A percentile compares a stretch with the other conserved stretches of the same genome.
phyloP scores from a whole-genome alignment of 2,888 invertebrate genomes.

The Scotopteryx bipunctaria region DNA sequence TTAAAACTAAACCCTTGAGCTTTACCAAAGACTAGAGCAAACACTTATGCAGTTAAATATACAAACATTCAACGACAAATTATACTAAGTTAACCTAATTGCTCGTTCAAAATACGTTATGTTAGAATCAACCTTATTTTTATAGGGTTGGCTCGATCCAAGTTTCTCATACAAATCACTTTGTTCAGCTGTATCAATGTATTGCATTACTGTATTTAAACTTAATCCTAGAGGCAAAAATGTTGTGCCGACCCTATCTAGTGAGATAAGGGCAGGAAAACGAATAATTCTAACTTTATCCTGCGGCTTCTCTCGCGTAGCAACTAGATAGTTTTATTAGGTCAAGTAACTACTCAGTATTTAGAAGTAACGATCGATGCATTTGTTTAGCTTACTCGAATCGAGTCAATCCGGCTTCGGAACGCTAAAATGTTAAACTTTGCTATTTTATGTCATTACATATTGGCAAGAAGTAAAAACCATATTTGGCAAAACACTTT shows the following conservation, averaged over 20 bases:
- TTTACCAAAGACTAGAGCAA: slow-evolving; percentile 76
- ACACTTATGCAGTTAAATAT: slow-evolving; percentile 51
- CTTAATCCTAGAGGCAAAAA: no score
- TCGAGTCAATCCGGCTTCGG: neutral
- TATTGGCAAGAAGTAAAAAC: slow-evolving; percentile 63
- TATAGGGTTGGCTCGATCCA: neutral
- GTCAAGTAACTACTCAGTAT: no score
- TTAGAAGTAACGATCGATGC: no score
- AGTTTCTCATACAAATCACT: neutral
- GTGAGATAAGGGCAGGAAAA: no score
- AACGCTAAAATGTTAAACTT: slow-evolving; percentile 5
- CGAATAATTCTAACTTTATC: no score
- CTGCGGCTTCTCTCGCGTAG: no score
- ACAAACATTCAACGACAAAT: slow-evolving; percentile 31
- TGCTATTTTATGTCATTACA: slow-evolving; percentile 37
- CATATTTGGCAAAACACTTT: slow-evolving; percentile 55
- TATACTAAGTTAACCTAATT: slow-evolving; percentile 10
- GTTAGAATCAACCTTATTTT: slow-evolving; percentile 1
- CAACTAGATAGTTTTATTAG: no score
- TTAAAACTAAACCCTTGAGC: slow-evolving; percentile 65
- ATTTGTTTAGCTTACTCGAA: neutral
- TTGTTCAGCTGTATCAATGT: neutral
- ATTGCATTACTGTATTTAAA: no score
- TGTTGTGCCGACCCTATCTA: no score
- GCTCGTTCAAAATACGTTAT: slow-evolving; percentile 10